Base-by-base conservation (phyloP, 2,797 vertebrate genomes). In the Arctocebus calabarensis region DNA sequence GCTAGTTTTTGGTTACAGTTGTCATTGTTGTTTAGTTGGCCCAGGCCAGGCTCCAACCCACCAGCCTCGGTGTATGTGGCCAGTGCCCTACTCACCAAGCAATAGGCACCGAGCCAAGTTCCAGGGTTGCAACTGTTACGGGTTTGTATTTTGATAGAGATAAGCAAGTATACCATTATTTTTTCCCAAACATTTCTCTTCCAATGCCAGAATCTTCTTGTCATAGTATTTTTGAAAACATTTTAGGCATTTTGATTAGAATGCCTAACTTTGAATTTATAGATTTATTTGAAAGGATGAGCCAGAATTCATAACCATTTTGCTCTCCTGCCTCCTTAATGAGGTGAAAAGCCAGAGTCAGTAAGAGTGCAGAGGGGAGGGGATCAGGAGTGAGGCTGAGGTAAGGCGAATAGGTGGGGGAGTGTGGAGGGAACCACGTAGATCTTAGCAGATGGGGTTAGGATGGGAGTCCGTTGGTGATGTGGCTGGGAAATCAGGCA, bases 221-320 rank as follows among this genome's bases (percentile, higher is more conserved):
- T 61, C 12, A 14, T 43, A 1, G 75, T 40, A 55, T 86, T 68
- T 79, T 55, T 40, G 27, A 87, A 75, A 89, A 59, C 5, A 29
- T 43, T 57, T 79, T 57, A 94, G 79, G n/a, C 17, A 86, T 90
- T 96, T 90, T 94, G 12, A 75, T 86, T 94, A 79, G 45, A 87
- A 82, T 94, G n/a, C n/a, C n/a, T n/a, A 73, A 34, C 5, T 20
- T 64, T 81, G 66, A 84, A 73, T 93, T 85, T 89, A 52, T 85
- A 88, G 86, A 77, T 40, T 70, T 82, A 77, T 71, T 91, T 97
- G 84, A 64, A 88, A 61, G 85, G 57, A 40, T n/a, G 43, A 94
- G 7, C 61, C 34, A 25, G 57, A 32, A 29, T 90, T 94, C 4
- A 2, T 92, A 48, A 45, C 61, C 43, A 2, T 79, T 84, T 91